Conservation (phyloP, 1,140 invertebrate species). For the Latrodectus geometricus region DNA sequence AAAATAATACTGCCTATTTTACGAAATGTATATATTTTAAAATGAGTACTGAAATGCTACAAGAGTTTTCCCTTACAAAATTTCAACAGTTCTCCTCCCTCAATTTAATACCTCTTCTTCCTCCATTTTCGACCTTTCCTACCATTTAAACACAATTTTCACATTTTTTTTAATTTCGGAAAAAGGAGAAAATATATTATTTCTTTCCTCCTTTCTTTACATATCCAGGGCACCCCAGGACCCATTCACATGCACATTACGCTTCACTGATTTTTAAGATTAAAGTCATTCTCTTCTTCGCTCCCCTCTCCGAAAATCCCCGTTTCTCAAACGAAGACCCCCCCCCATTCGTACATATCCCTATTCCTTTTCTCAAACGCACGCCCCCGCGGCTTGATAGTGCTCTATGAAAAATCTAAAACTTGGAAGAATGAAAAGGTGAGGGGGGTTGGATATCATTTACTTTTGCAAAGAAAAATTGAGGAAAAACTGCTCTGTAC, state of each 20-base stretch:
- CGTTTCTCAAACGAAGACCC: background rate
- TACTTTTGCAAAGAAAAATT: background rate
- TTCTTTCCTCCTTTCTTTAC: too few species aligned
- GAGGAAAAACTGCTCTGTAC: background rate
- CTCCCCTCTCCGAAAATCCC: background rate
- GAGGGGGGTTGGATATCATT: background rate
- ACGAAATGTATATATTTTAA: too few species aligned
- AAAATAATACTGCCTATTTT: too few species aligned
- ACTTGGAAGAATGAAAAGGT: background rate
- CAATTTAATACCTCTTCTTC: too few species aligned
- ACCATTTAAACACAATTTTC: too few species aligned
- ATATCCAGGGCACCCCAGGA: too few species aligned
- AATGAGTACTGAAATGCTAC: too few species aligned
- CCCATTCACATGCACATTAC: background rate
- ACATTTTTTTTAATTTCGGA: too few species aligned
- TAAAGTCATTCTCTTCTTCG: slow-evolving; percentile 26
- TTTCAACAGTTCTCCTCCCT: too few species aligned
- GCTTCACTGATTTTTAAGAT: slow-evolving; percentile 37
- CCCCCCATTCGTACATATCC: background rate
- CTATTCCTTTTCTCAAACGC: background rate
- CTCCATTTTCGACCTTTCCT: too few species aligned
- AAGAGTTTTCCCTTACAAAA: too few species aligned
- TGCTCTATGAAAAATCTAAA: background rate
- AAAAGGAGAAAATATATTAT: too few species aligned
- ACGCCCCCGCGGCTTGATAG: background rate